Conservation (phyloP, 2,113 vertebrate genomes). For the Oplegnathus fasciatus region DNA sequence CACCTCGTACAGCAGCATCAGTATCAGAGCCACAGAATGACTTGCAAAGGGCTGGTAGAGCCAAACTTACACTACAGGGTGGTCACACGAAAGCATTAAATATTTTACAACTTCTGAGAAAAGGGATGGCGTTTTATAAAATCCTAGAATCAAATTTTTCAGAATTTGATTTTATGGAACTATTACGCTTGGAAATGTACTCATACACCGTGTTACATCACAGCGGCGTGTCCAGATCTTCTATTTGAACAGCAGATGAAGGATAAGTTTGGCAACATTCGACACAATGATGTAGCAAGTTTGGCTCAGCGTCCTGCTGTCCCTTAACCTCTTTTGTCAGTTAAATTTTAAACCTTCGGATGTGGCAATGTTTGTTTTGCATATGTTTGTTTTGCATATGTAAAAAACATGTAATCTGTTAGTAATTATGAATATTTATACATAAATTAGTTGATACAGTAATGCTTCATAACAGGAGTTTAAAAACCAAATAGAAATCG, state of each 20-base stretch:
- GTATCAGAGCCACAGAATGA: not conserved
- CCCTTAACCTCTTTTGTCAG: slow-evolving; percentile 73
- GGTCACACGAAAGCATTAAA: not conserved
- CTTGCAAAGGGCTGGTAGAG: not conserved
- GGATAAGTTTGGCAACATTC: slow-evolving; percentile 43
- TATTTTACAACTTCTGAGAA: slow-evolving; percentile 9
- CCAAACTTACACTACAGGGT: not conserved
- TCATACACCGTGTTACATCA: slow-evolving; percentile 48
- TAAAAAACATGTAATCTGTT: slow-evolving; percentile 40
- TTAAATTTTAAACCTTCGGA: slow-evolving; percentile 75
- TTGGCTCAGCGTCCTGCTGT: slow-evolving; percentile 45
- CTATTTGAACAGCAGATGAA: slow-evolving; percentile 65
- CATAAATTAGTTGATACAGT: not conserved
- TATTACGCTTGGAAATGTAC: not conserved
- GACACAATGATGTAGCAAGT: slow-evolving; percentile 29
- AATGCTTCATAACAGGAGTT: slow-evolving; percentile 13
- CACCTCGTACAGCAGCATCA: not conserved
- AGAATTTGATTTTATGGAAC: not conserved
- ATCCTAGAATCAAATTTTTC: not conserved
- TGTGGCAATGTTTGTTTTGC: slow-evolving; percentile 64
- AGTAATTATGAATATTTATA: slow-evolving; percentile 46
- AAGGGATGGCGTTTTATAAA: slow-evolving; percentile 2
- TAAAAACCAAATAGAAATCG: not conserved
- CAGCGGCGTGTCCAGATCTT: not conserved
- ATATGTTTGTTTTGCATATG: slow-evolving; percentile 58